These are phyloP conservation scores for Eugnorisma glareosa DNA, from an alignment of 2,888 invertebrate species.

Conservation along the genomic window DNA sequence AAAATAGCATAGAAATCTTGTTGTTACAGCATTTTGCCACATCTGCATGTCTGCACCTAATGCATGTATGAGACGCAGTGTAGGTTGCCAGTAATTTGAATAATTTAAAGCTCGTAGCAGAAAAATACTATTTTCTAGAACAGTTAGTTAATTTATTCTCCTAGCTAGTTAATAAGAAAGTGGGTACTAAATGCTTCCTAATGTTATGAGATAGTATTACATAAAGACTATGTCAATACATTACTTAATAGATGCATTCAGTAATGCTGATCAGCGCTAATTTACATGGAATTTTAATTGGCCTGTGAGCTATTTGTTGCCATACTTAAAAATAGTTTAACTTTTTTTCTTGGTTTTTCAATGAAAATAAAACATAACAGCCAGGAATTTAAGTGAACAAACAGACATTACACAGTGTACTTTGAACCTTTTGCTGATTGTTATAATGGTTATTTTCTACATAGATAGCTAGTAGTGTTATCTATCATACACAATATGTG, in stretches of 20 bases:
- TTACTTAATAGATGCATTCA: constrained; percentile 38
- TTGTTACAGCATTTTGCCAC: too few species aligned
- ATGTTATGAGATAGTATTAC: constrained; percentile 54
- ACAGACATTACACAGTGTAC: neutral
- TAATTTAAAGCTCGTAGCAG: neutral
- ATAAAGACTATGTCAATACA: constrained; percentile 43
- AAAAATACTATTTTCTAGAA: constrained; percentile 25
- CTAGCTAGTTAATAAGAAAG: constrained; percentile 22
- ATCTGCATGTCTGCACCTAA: too few species aligned
- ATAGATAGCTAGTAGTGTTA: constrained; percentile 1
- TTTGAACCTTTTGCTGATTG: neutral
- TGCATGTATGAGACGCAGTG: too few species aligned
- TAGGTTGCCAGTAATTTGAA: neutral
- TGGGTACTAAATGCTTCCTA: constrained; percentile 45
- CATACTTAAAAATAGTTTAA: neutral
- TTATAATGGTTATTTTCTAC: neutral
- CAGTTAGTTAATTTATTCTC: constrained; percentile 25
- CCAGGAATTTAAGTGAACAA: neutral
- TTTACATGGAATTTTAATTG: constrained; percentile 33
- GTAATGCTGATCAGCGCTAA: constrained; percentile 38
- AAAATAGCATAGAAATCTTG: too few species aligned
- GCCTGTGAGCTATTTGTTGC: neutral
- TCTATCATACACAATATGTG: neutral
- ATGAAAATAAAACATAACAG: neutral
- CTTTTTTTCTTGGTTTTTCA: neutral